Evolutionary conservation across 2,888 invertebrate species (phyloP), one percentile per base, ranked within the genome.

Genomic region (Meiosimyza platycephala): DNA sequence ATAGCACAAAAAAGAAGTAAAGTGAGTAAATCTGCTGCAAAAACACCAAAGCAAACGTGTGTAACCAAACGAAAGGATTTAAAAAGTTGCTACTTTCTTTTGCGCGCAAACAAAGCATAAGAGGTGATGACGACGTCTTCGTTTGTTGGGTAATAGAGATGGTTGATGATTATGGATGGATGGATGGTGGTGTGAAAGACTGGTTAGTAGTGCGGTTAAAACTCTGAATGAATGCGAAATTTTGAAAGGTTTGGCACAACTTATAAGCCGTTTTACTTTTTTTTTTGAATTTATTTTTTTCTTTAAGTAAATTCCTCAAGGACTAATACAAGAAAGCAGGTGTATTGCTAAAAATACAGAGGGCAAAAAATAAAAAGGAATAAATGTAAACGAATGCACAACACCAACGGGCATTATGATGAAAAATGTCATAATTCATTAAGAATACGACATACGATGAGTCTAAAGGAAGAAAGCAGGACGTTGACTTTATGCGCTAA

Each of bases 351-450:
- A 48, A 67, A 9, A 6, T 33, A 48, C 50, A 11, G 2, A 50
- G 12, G 70, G 73, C 72, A 60, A 64, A 48, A 69, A 54, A 15
- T 7, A 62, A 47, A 52, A 15, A 66, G n/a, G n/a, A 75, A 54
- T 11, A 16, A 51, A 64, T 15, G 51, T 50, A 11, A 11, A 28
- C 28, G 60, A 72, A 66, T 40, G 54, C 64, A 52, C 65, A 67
- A 55, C 71, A 72, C 65, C 64, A 51, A 18, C 64, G 64, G 54
- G 67, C 72, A 71, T 40, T 40, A 40, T 40, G 52, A 68, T 67
- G 33, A 68, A 80, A 82, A 76, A 79, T 78, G 82, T 80, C 80
- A 83, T 82, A 81, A 83, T 82, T 84, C 84, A 83, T 83, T 81
- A 83, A 78, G 79, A 78, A 75, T 57, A 12, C 50, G 33, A 60